Evolutionary conservation across 2,888 invertebrate genomes (phyloP).

Genomic region (Ornithoptera priamus): DNA sequence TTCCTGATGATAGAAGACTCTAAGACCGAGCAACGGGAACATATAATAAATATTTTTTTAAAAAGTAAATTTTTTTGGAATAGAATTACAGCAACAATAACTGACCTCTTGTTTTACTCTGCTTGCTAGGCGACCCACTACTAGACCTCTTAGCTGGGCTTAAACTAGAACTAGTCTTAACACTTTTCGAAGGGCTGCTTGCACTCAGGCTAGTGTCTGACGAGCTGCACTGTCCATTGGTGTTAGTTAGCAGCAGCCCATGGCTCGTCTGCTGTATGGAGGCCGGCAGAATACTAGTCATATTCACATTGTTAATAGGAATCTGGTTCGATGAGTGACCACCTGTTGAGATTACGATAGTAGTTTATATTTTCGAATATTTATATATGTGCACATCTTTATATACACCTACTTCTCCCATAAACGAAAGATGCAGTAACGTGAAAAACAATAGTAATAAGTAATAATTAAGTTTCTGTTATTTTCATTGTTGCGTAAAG

Average conservation of each 20-base stretch:
- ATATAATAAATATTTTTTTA: no score
- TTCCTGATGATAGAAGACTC: no score
- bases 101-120: constrained; percentile 88
- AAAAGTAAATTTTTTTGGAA: not conserved
- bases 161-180: constrained; percentile 91
- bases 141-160: constrained; percentile 91
- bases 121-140: constrained; percentile 90
- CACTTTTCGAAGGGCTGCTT: constrained; percentile 91
- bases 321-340: constrained; percentile 53
- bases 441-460: no score
- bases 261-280: constrained; percentile 63
- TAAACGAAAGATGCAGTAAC: no score
- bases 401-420: no score
- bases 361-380: no score
- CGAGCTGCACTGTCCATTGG: constrained; percentile 74
- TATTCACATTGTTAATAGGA: constrained; percentile 68
- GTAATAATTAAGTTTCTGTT: no score
- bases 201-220: constrained; percentile 82
- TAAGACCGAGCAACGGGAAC: no score
- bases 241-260: constrained; percentile 55
- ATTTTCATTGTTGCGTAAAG: no score
- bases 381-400: no score
- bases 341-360: constrained; percentile 33
- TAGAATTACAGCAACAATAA: constrained; percentile 14
- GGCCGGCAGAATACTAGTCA: constrained; percentile 56